phyloP scores from a whole-genome alignment of 2,113 vertebrate genomes.

The Dermatemys mawii region DNA sequence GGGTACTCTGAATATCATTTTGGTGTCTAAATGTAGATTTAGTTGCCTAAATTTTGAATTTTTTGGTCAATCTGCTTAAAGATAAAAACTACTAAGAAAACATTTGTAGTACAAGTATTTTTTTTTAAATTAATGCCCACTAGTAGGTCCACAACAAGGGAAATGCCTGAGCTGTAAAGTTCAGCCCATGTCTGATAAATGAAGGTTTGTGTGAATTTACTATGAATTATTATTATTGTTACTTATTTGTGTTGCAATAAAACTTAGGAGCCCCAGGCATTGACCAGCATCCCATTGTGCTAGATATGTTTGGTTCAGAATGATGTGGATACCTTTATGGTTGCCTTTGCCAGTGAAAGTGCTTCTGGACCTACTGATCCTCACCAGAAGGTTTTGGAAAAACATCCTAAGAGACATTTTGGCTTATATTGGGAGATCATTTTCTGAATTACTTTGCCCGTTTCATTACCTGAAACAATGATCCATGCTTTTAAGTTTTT shows the following conservation, averaged over 20 bases:
- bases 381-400: not conserved
- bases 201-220: constrained; percentile 8
- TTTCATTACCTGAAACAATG: not conserved
- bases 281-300: not conserved
- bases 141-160: not conserved
- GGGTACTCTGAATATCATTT: constrained; percentile 57
- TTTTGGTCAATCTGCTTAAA: constrained; percentile 24
- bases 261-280: not conserved
- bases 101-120: not conserved
- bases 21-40: not conserved
- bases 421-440: not conserved
- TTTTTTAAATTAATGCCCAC: not conserved
- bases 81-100: constrained; percentile 29
- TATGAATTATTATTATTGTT: not conserved
- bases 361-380: not conserved
- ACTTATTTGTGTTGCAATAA: not conserved
- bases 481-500: not conserved
- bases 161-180: not conserved
- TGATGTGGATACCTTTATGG: not conserved
- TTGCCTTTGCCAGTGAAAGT: not conserved
- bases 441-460: not conserved
- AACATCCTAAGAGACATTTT: not conserved
- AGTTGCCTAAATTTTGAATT: not conserved
- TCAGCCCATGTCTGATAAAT: not conserved
- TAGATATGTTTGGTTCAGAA: not conserved